These are phyloP conservation scores for Siphamia tubifer DNA, from an alignment of 2,113 vertebrate species.

Conservation along the genomic window DNA sequence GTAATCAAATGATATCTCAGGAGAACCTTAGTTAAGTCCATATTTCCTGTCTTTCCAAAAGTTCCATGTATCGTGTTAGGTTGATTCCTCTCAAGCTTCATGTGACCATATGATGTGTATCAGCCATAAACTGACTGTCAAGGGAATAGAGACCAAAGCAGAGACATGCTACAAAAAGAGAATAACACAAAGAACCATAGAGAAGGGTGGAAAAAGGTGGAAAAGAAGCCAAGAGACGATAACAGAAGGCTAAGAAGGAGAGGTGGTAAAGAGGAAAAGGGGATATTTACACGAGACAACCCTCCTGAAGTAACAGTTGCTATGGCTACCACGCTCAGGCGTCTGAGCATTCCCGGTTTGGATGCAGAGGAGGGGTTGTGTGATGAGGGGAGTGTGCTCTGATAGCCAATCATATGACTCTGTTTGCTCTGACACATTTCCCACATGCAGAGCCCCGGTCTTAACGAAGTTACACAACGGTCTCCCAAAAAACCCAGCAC, in stretches of 20 bases:
- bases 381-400: slow-evolving; percentile 66
- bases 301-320: slow-evolving; percentile 72
- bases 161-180: background rate
- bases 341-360: slow-evolving; percentile 70
- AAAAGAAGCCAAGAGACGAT: background rate
- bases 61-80: background rate
- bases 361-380: slow-evolving; percentile 31
- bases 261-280: slow-evolving; percentile 6
- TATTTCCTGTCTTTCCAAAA: background rate
- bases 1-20: background rate
- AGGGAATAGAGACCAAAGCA: background rate
- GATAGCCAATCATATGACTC: slow-evolving; percentile 70
- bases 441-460: slow-evolving; percentile 55
- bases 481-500: slow-evolving; percentile 42
- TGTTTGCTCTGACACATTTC: slow-evolving; percentile 52
- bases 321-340: slow-evolving; percentile 72
- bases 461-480: slow-evolving; percentile 70
- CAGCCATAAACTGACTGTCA: background rate
- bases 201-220: background rate
- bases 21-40: background rate
- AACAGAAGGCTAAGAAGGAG: background rate
- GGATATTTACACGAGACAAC: slow-evolving; percentile 41
- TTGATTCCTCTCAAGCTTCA: slow-evolving; percentile 3
- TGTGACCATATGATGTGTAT: background rate
- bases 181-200: background rate